These are phyloP conservation scores for Nematopogon swammerdamellus DNA, from an alignment of 2,888 invertebrate genomes.

Conservation along the genomic window DNA sequence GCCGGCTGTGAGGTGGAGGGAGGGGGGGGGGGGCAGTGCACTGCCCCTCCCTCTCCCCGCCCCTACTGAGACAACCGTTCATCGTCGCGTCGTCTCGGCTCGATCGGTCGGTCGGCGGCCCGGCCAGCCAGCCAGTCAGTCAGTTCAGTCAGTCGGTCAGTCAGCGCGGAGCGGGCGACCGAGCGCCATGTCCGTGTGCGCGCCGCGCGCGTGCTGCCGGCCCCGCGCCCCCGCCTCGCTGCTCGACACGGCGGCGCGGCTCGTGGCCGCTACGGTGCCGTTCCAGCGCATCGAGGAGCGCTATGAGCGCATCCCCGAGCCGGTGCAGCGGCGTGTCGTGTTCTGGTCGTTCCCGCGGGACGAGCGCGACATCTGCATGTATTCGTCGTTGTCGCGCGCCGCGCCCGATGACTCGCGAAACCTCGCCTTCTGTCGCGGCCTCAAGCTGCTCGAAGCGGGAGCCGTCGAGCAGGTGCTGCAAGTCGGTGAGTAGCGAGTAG, in stretches of 20 bases:
- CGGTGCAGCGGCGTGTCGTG: constrained; percentile 82
- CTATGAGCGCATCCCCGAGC: constrained; percentile 84
- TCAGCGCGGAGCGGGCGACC: constrained; percentile 53
- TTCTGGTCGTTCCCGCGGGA: constrained; percentile 88
- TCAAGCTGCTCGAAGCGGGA: constrained; percentile 77
- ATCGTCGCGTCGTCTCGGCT: too few relatives aligned
- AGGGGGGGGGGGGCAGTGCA: constrained; percentile 21
- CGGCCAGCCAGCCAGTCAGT: constrained; percentile 2
- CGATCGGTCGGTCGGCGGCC: constrained; percentile 16
- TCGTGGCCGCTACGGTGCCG: constrained; percentile 80
- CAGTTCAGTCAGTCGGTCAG: constrained; percentile 20
- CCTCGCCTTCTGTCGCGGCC: constrained; percentile 82
- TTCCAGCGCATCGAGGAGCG: constrained; percentile 85
- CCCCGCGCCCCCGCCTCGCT: constrained; percentile 68
- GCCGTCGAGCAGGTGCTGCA: constrained; percentile 83
- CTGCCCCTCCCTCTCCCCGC: too few relatives aligned
- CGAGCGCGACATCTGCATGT: constrained; percentile 87
- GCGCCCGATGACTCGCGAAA: constrained; percentile 70
- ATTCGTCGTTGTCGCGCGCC: constrained; percentile 69
- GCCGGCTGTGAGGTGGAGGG: constrained; percentile 14
- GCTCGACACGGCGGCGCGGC: constrained; percentile 79
- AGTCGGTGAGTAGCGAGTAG: constrained; percentile 72
- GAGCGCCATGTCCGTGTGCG: constrained; percentile 52
- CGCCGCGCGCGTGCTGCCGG: constrained; percentile 53
- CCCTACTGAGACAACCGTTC: too few relatives aligned